phyloP scores from a whole-genome alignment of 2,113 vertebrate species.

The Eulemur macaco region DNA sequence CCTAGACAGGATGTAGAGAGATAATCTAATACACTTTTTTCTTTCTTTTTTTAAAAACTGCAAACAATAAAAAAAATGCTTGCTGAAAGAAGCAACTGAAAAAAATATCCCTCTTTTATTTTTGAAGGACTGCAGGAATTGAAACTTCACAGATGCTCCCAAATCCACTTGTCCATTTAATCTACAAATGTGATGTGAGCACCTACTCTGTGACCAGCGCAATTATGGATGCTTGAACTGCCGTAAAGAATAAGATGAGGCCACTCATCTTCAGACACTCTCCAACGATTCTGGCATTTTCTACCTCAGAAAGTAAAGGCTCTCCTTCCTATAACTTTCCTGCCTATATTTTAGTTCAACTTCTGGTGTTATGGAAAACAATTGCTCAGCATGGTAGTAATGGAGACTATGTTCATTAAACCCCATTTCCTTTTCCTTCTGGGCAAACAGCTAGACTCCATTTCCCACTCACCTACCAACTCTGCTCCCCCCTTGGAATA shows the following conservation, averaged over 20 bases:
- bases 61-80: slow-evolving; percentile 18
- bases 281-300: neutral
- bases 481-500: neutral
- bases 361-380: neutral
- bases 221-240: neutral
- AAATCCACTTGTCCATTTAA: neutral
- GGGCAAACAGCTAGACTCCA: neutral
- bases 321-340: neutral
- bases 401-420: neutral
- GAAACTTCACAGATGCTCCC: neutral
- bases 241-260: neutral
- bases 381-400: neutral
- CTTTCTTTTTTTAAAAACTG: neutral
- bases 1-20: neutral
- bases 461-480: neutral
- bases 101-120: slow-evolving; percentile 9
- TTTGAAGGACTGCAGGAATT: slow-evolving; percentile 31
- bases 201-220: neutral
- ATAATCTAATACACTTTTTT: slow-evolving; percentile 15
- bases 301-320: neutral
- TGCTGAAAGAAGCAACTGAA: neutral
- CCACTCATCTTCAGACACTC: slow-evolving; percentile 7
- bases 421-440: slow-evolving; percentile 3
- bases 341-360: neutral
- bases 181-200: slow-evolving; percentile 12